Conservation (phyloP, 2,888 invertebrate species). For the Noctua pronuba region DNA sequence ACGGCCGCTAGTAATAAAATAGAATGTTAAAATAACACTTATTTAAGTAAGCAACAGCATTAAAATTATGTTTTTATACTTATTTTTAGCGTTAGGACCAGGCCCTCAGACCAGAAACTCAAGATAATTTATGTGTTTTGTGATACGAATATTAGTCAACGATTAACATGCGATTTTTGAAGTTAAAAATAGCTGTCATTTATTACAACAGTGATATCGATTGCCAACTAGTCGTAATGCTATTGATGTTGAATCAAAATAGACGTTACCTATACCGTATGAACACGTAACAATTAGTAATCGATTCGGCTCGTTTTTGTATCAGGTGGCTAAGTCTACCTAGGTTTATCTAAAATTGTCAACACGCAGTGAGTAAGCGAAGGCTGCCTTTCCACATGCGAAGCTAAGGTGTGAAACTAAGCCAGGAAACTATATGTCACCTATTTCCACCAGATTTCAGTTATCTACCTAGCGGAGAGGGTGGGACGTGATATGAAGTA, state of each 20-base stretch:
- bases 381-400: background rate
- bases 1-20: too few species aligned
- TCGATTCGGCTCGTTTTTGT: constrained; percentile 9
- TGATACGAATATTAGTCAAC: constrained; percentile 1
- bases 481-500: background rate
- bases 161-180: background rate
- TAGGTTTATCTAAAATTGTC: background rate
- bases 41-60: too few species aligned
- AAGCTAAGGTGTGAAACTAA: background rate
- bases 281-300: background rate
- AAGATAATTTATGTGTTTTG: background rate
- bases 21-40: background rate
- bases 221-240: background rate
- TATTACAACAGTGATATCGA: constrained; percentile 2
- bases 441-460: background rate
- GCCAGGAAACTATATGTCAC: background rate
- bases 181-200: background rate
- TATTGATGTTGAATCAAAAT: constrained; percentile 4
- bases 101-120: background rate
- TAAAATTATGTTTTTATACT: background rate
- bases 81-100: background rate
- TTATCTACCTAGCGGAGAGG: background rate
- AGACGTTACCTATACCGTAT: constrained; percentile 1
- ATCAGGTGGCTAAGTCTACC: background rate
- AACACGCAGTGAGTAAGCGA: background rate